Evolutionary conservation across 1,140 invertebrate species (phyloP), one percentile per base, ranked within the genome.

Genomic region (Anastrepha ludens): DNA sequence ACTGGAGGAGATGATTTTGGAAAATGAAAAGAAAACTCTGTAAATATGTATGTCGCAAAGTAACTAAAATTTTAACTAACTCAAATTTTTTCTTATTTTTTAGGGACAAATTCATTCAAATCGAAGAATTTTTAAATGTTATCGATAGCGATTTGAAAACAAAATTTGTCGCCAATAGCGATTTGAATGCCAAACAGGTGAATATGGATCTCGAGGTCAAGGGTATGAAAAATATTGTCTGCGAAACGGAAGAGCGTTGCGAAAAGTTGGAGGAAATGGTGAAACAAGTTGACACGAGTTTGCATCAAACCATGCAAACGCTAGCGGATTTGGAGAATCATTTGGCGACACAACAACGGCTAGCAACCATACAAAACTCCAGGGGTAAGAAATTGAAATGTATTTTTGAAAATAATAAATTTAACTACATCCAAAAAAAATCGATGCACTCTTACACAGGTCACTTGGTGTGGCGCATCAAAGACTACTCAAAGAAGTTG

Each of bases 381-480:
- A 88, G 90, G 86, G 92, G 92, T 93, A 59, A 47, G 44, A 17
- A 20, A 8, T 13, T 3, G 29, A 29, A 59, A 78, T 41, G 9
- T 62, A 13, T 11, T 3, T 29, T 47, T 65, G 6, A 62, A 62
- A 67, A 1, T 29, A 29, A 29, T 29, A 29, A 29, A 29, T 29
- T 29, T 29, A 29, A 29, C 29, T 29, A 29, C 29, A 29, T 11
- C n/a, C 6, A 47, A 50, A 50, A 29, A 29, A 20, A 64, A 8
- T 86, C 7, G 4, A 44, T 41, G 11, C 39, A 65, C 13, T 59
- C 3, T 1, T 64, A n/a, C 58, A 6, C 7, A 93, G 96, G 96
- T 11, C 94, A 95, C 58, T 90, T 96, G 7, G 93, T 96, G 55
- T 97, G 96, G 96, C 94, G 95, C 89, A 96, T 97, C 88, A 95